Evolutionary conservation across 2,888 invertebrate species (phyloP).

Genomic region (Cheiracanthium punctorium): DNA sequence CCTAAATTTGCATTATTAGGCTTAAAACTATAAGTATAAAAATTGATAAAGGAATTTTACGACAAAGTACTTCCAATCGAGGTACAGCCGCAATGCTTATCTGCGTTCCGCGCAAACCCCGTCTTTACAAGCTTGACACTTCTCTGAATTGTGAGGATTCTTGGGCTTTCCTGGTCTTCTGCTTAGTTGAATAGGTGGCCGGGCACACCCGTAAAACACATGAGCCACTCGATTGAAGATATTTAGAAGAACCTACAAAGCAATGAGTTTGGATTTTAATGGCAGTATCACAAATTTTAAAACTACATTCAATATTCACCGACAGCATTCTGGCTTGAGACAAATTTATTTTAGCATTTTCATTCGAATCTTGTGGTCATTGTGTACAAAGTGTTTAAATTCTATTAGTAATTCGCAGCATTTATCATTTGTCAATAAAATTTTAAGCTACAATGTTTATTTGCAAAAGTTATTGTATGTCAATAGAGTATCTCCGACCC

Average conservation of each 20-base stretch:
- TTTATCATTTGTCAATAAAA: no score
- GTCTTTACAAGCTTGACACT: slow-evolving; percentile 78
- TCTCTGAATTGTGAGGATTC: slow-evolving; percentile 77
- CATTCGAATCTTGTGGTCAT: no score
- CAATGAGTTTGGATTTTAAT: no score
- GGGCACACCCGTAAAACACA: slow-evolving; percentile 76
- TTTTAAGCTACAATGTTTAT: no score
- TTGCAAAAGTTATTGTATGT: no score
- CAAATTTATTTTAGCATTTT: no score
- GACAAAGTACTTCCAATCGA: background rate
- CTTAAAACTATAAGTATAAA: background rate
- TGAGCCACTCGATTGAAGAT: slow-evolving; percentile 77
- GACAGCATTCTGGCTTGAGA: no score
- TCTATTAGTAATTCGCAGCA: no score
- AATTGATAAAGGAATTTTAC: background rate
- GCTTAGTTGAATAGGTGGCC: slow-evolving; percentile 76
- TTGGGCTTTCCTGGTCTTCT: slow-evolving; percentile 77
- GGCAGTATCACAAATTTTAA: no score
- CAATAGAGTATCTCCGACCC: no score
- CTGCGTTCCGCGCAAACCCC: slow-evolving; percentile 73
- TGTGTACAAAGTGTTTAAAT: no score
- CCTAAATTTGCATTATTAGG: background rate
- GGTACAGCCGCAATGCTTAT: slow-evolving; percentile 2
- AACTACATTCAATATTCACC: no score
- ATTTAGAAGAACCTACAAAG: slow-evolving; percentile 76